These are phyloP conservation scores for Electrona antarctica DNA, from an alignment of 2,113 vertebrate species.

Conservation along the genomic window DNA sequence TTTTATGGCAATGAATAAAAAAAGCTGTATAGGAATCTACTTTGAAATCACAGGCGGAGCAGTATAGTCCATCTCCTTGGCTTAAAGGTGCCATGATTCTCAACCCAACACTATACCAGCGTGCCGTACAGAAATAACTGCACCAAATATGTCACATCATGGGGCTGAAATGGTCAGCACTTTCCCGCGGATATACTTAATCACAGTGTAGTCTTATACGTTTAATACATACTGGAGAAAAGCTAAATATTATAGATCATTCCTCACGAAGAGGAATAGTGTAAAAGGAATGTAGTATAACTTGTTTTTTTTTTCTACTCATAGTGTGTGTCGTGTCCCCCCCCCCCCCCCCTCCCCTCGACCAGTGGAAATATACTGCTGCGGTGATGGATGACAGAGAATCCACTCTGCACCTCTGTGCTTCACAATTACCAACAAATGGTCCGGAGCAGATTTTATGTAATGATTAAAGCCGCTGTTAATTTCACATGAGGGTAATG, in stretches of 20 bases:
- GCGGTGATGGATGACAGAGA: conserved; percentile 71
- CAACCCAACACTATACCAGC: conserved; percentile 34
- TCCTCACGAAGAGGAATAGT: conserved; percentile 60
- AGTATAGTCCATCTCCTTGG: conserved; percentile 50
- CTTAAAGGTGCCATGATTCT: conserved; percentile 54
- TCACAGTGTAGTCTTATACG: conserved; percentile 64
- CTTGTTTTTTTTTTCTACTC: conserved; percentile 58
- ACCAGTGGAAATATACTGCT: conserved; percentile 61
- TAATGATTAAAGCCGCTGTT: conserved; percentile 78
- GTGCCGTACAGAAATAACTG: conserved; percentile 67
- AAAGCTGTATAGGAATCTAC: conserved; percentile 23
- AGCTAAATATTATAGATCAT: conserved; percentile 73
- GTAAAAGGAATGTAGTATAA: conserved; percentile 58
- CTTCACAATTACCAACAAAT: conserved; percentile 76
- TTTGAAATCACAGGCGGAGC: conserved; percentile 46
- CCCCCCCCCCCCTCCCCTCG: not conserved
- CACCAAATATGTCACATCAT: conserved; percentile 72
- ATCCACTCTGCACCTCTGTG: conserved; percentile 63
- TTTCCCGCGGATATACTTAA: conserved; percentile 69
- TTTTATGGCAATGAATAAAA: conserved; percentile 21
- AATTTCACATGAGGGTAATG: conserved; percentile 79
- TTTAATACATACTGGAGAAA: conserved; percentile 72
- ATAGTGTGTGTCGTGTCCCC: conserved; percentile 23
- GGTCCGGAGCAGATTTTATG: conserved; percentile 72
- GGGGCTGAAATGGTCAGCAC: conserved; percentile 73